These are phyloP conservation scores for Rhizomys pruinosus DNA, from an alignment of 2,113 vertebrate species.

Conservation along the genomic window DNA sequence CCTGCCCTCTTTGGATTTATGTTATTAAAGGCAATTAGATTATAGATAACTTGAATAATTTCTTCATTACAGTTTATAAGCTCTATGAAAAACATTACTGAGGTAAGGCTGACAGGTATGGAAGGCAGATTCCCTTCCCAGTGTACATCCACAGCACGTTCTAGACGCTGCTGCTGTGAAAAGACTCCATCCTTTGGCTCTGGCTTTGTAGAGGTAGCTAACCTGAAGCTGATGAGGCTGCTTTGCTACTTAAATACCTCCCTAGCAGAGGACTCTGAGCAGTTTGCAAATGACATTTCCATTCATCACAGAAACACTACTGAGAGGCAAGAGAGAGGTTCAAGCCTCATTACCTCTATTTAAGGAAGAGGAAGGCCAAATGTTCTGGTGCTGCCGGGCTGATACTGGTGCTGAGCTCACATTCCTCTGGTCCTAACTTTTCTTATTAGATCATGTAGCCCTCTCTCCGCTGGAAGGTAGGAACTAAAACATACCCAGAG, in stretches of 20 bases:
- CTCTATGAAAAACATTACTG: neutral
- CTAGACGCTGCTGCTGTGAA: neutral
- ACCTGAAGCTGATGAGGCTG: neutral
- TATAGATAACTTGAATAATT: neutral
- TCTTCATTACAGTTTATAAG: neutral
- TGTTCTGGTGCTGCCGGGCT: neutral
- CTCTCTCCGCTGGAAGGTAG: neutral
- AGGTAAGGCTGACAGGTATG: neutral
- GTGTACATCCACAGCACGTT: neutral
- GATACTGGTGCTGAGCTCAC: neutral
- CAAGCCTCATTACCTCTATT: slow-evolving; percentile 64
- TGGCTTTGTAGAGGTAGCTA: neutral
- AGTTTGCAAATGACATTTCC: slow-evolving; percentile 51
- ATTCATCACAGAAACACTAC: slow-evolving; percentile 48
- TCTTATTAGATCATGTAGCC: neutral
- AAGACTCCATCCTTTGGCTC: neutral
- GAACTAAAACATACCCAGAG: neutral
- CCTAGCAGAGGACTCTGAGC: slow-evolving; percentile 37
- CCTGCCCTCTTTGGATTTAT: neutral
- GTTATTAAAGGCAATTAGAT: neutral
- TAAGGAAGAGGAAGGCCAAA: neutral
- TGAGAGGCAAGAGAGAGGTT: slow-evolving; percentile 24
- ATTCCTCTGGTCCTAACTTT: neutral
- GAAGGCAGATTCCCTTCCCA: neutral
- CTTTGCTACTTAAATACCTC: slow-evolving; percentile 48